A percentile compares a stretch with the other conserved stretches of the same genome.
These are phyloP conservation scores for Coracias cyanogaster DNA, from an alignment of 2,797 vertebrate species.

Conservation along the genomic window DNA sequence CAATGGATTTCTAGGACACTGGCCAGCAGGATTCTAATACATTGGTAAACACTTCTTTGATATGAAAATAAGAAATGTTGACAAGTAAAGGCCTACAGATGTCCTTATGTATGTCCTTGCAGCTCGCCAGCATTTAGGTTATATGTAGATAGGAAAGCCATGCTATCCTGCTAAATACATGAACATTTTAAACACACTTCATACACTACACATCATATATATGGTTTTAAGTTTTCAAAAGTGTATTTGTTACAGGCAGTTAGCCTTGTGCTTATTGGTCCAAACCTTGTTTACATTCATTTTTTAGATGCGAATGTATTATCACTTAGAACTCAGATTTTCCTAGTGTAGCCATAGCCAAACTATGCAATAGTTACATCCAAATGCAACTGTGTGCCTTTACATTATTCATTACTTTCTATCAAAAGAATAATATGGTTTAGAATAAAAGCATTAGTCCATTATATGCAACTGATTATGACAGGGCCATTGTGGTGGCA, in stretches of 20 bases:
- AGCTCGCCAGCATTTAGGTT: background rate
- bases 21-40: background rate
- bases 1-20: background rate
- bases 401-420: slow-evolving; percentile 54
- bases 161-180: background rate
- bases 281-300: background rate
- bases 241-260: background rate
- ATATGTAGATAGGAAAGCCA: background rate
- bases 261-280: background rate
- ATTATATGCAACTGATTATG: slow-evolving; percentile 51
- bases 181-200: background rate
- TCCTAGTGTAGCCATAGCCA: background rate
- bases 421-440: slow-evolving; percentile 45
- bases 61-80: background rate
- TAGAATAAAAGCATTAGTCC: slow-evolving; percentile 47
- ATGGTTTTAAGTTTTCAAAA: background rate
- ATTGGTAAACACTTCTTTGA: background rate
- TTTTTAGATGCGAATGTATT: background rate
- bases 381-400: slow-evolving; percentile 31
- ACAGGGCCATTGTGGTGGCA: slow-evolving; percentile 39
- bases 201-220: rapidly evolving
- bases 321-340: background rate
- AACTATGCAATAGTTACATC: background rate
- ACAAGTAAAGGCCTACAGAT: background rate
- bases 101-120: background rate